Conservation (phyloP, 2,113 vertebrate species). For the Xenopus borealis region DNA sequence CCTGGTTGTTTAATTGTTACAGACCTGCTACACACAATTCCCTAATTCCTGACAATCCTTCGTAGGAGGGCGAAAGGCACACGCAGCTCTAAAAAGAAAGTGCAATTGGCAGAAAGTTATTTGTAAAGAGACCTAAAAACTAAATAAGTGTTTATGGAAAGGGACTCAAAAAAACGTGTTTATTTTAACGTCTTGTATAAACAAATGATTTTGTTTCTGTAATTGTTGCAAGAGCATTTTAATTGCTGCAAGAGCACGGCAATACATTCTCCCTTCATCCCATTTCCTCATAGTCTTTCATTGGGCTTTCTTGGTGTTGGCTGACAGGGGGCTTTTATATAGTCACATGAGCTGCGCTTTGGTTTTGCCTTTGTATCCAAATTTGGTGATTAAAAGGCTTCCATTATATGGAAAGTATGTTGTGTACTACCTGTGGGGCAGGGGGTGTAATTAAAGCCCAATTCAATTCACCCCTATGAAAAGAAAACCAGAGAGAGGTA, state of each 20-base stretch:
- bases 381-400: constrained; percentile 27
- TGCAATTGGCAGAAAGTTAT: not conserved
- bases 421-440: constrained; percentile 4
- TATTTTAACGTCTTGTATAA: constrained; percentile 17
- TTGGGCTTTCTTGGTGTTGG: not conserved
- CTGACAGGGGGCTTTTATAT: not conserved
- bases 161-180: constrained; percentile 18
- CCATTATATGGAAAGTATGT: not conserved
- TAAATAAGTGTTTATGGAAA: constrained; percentile 34
- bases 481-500: not conserved
- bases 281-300: too few relatives aligned
- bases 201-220: not conserved
- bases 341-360: not conserved
- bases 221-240: too few relatives aligned
- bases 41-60: constrained; percentile 4
- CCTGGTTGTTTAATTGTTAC: not conserved
- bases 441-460: not conserved
- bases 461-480: not conserved
- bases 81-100: not conserved
- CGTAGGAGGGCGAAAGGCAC: not conserved
- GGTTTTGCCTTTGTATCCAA: constrained; percentile 4
- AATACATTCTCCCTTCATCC: too few relatives aligned
- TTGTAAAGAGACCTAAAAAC: constrained; percentile 6
- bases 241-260: too few relatives aligned
- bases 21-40: not conserved